A percentile compares a stretch with the other conserved stretches of the same genome.
Conservation (phyloP, 35 echinoderm and acorn worm species). For the Lytechinus variegatus region DNA sequence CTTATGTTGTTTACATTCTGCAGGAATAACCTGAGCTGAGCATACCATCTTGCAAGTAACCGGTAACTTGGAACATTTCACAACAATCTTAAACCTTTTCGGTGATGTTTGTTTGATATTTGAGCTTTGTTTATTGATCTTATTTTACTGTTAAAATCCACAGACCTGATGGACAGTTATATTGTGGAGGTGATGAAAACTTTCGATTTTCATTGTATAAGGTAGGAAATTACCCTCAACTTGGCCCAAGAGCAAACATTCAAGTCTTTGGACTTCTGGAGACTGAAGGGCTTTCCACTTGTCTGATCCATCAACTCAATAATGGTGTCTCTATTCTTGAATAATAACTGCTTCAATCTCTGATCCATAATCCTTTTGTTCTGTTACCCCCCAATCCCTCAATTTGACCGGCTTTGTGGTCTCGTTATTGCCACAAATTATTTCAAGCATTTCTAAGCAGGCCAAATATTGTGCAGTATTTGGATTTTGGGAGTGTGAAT, state of each 20-base stretch:
- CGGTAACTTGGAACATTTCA: neutral
- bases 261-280: neutral
- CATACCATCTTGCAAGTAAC: neutral
- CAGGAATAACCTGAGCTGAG: neutral
- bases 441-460: neutral
- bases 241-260: too few relatives aligned
- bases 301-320: neutral
- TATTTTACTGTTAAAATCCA: too few relatives aligned
- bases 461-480: neutral
- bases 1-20: neutral
- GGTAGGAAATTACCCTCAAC: neutral
- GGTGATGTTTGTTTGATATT: neutral
- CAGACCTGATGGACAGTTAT: neutral
- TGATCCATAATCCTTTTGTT: neutral
- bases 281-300: neutral
- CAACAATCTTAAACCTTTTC: neutral
- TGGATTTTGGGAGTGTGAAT: neutral
- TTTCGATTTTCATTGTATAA: neutral
- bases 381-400: neutral
- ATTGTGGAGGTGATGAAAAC: neutral
- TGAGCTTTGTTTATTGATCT: too few relatives aligned
- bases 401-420: neutral
- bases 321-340: neutral
- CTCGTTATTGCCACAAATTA: neutral
- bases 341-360: neutral